Conservation (phyloP, 2,113 vertebrate species). For the Montifringilla adamsi region DNA sequence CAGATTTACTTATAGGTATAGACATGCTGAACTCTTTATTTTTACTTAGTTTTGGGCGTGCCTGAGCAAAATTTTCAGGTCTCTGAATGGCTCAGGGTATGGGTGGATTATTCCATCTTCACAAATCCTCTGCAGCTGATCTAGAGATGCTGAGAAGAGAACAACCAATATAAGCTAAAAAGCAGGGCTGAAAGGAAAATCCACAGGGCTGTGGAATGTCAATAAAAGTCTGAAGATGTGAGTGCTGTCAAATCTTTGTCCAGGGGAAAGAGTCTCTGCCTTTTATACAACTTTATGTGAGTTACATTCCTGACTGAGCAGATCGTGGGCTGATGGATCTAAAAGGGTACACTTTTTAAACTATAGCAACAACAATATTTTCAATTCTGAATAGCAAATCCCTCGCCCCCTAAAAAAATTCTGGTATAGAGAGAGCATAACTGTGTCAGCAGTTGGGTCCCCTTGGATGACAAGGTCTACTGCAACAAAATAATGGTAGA, state of each 20-base stretch:
- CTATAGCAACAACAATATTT: neutral
- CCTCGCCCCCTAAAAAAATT: neutral
- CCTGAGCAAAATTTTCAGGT: neutral
- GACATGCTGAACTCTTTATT: neutral
- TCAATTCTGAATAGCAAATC: neutral
- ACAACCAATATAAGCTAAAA: neutral
- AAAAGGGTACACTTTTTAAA: neutral
- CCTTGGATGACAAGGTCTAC: neutral
- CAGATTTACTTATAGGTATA: neutral
- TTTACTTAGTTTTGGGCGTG: neutral
- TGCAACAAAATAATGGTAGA: neutral
- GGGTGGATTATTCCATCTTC: neutral
- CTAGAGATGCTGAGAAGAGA: neutral
- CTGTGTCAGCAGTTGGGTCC: neutral
- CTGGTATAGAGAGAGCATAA: neutral
- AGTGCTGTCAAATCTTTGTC: neutral
- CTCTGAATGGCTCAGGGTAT: neutral
- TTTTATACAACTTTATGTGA: neutral
- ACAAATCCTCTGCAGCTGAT: neutral
- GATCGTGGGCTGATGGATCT: neutral
- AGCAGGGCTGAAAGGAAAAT: neutral
- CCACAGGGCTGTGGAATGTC: neutral
- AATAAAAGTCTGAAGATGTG: neutral
- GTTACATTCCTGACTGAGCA: neutral
- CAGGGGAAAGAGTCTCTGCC: neutral